Conservation (phyloP, 2,797 vertebrate genomes). For the Hybognathus amarus region DNA sequence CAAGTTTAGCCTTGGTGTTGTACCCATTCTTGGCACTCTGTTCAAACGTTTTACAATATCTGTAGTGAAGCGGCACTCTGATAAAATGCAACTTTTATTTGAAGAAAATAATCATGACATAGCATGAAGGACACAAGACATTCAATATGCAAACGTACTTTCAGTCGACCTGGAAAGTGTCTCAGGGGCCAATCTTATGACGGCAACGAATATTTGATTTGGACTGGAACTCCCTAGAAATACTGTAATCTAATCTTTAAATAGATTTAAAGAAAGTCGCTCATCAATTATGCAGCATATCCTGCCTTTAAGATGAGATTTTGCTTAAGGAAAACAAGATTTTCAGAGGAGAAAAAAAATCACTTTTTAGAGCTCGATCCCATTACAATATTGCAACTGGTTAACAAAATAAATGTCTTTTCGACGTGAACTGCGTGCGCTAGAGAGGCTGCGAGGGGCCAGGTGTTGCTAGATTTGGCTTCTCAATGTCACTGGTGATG, state of each 20-base stretch:
- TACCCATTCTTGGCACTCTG: background rate
- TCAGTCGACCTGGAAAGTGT: background rate
- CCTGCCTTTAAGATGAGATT: constrained; percentile 14
- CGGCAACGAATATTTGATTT: constrained; percentile 3
- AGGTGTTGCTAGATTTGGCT: constrained; percentile 79
- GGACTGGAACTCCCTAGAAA: constrained; percentile 3
- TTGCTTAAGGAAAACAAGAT: constrained; percentile 2
- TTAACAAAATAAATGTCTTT: constrained; percentile 35
- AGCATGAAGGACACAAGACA: constrained; percentile 9
- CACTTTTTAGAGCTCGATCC: background rate
- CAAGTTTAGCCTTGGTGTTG: constrained; percentile 22
- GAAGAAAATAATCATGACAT: background rate
- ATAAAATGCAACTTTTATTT: constrained; percentile 27
- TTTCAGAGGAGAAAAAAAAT: background rate
- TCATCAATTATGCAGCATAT: constrained; percentile 35
- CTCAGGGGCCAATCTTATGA: background rate
- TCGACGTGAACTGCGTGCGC: constrained; percentile 25
- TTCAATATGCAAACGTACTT: constrained; percentile 21
- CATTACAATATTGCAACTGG: background rate
- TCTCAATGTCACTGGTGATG: constrained; percentile 78
- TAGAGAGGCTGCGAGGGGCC: constrained; percentile 67
- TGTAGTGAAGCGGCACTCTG: constrained; percentile 1
- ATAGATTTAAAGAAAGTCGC: background rate
- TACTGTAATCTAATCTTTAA: constrained; percentile 24
- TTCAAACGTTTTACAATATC: constrained; percentile 2